phyloP scores from a whole-genome alignment of 2,888 invertebrate genomes.

The Petrophora chlorosata region DNA sequence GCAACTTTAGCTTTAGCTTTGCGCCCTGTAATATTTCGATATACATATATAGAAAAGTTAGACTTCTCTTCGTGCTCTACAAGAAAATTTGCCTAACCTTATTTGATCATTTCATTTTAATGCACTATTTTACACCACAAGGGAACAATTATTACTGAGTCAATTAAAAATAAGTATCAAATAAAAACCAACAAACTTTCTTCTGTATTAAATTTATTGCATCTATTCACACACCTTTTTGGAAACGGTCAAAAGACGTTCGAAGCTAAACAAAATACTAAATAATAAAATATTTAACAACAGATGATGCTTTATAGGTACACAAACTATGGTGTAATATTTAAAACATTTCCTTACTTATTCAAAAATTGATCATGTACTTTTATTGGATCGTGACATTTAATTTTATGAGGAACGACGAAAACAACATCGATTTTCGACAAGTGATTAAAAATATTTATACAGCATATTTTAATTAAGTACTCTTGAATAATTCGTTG shows the following conservation, averaged over 20 bases:
- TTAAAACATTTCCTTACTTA: conserved; percentile 2
- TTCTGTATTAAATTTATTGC: conserved; percentile 84
- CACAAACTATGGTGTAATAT: conserved; percentile 6
- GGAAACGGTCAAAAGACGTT: conserved; percentile 71
- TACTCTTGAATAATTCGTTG: conserved; percentile 40
- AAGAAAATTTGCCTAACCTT: no score
- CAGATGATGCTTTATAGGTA: conserved; percentile 1
- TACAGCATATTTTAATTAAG: conserved; percentile 7
- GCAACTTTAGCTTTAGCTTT: no score
- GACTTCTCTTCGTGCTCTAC: no score
- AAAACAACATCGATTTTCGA: conserved; percentile 5
- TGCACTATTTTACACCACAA: not conserved
- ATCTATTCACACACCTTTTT: conserved; percentile 85
- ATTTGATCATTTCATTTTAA: no score
- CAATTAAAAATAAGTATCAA: conserved; percentile 16
- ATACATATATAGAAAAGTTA: no score
- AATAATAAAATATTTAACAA: conserved; percentile 38
- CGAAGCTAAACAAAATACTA: conserved; percentile 63
- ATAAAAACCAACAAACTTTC: conserved; percentile 54
- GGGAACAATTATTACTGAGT: not conserved
- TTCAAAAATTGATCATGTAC: not conserved
- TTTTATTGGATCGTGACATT: conserved; percentile 5
- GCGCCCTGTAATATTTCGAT: no score
- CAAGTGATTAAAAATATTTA: conserved; percentile 12
- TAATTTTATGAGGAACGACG: not conserved